These are phyloP conservation scores for Micrasema longulum DNA, from an alignment of 1,140 invertebrate species.

Conservation along the genomic window DNA sequence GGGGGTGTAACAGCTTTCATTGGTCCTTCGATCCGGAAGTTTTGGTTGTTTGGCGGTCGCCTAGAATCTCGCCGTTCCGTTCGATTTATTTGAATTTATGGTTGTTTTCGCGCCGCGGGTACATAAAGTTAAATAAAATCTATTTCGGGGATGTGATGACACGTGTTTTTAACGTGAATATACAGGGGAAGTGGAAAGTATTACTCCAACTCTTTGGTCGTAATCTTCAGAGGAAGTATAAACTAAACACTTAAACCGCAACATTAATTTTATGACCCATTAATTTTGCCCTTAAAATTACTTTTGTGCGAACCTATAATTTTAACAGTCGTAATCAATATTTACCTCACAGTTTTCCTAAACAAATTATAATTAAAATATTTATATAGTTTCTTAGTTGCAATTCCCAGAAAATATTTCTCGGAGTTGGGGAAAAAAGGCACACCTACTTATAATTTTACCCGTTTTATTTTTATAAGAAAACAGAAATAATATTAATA, in stretches of 20 bases:
- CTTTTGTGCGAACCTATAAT: slow-evolving; percentile 5
- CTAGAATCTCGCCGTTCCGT: slow-evolving; percentile 28
- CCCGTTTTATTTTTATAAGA: too few relatives aligned
- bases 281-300: neutral
- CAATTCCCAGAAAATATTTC: too few relatives aligned
- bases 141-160: slow-evolving; percentile 12
- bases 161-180: slow-evolving; percentile 8
- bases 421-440: too few relatives aligned
- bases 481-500: too few relatives aligned
- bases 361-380: too few relatives aligned
- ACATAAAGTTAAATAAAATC: slow-evolving; percentile 27
- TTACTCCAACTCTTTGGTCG: slow-evolving; percentile 12
- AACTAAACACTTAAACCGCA: slow-evolving; percentile 26
- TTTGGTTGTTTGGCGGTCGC: slow-evolving; percentile 37
- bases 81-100: slow-evolving; percentile 40
- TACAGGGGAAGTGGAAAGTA: slow-evolving; percentile 1
- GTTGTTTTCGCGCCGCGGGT: slow-evolving; percentile 27
- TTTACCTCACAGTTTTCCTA: too few relatives aligned
- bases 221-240: slow-evolving; percentile 19
- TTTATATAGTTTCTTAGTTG: too few relatives aligned
- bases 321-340: too few relatives aligned
- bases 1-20: too few relatives aligned
- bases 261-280: slow-evolving; percentile 18
- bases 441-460: too few relatives aligned
- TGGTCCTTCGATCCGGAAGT: slow-evolving; percentile 37